Percentiles rank a stretch among this genome's conserved stretches.
These are phyloP conservation scores for Pangasius djambal DNA, from an alignment of 2,797 vertebrate species.

Conservation along the genomic window DNA sequence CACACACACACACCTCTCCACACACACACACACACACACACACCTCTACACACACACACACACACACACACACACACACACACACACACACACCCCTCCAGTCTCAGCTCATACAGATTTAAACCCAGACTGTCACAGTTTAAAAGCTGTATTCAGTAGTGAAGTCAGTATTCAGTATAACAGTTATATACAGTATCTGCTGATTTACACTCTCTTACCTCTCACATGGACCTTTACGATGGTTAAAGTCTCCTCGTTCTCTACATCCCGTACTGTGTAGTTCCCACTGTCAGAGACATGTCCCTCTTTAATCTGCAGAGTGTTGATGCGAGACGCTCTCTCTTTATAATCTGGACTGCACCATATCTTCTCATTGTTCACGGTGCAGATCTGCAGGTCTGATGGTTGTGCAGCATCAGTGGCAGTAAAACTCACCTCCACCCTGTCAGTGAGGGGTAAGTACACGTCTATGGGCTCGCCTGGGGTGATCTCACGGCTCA, in stretches of 20 bases:
- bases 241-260: neutral
- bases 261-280: neutral
- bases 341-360: neutral
- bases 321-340: neutral
- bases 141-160: too few relatives aligned
- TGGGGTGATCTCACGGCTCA: neutral
- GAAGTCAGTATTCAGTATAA: too few relatives aligned
- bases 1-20: too few relatives aligned
- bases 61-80: too few relatives aligned
- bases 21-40: too few relatives aligned
- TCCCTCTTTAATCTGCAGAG: neutral
- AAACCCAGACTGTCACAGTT: too few relatives aligned
- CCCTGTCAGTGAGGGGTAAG: neutral
- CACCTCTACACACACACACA: too few relatives aligned
- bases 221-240: neutral
- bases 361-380: neutral
- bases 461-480: neutral
- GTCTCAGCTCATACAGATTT: too few relatives aligned
- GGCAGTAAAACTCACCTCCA: neutral
- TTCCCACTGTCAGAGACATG: neutral
- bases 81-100: too few relatives aligned
- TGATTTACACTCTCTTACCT: neutral
- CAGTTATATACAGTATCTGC: too few relatives aligned
- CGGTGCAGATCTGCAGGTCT: neutral
- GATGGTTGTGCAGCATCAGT: neutral